These are phyloP conservation scores for Drosophila orosa DNA, from an alignment of 1,140 invertebrate genomes.

Conservation along the genomic window DNA sequence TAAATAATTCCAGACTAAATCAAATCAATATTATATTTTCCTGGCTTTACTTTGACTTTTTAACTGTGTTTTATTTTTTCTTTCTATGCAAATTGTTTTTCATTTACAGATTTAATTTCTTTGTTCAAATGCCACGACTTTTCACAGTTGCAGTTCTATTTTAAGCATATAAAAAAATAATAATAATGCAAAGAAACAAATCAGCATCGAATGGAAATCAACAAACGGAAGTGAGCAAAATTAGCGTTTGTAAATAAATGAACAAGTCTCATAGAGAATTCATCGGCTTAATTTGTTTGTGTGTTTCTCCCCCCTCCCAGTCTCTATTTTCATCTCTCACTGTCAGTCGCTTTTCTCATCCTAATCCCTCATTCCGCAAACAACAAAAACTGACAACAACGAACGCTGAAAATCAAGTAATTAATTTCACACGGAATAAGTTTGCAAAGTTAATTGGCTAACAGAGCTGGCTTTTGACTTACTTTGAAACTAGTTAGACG, in stretches of 20 bases:
- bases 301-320: slow-evolving; percentile 10
- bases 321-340: not conserved
- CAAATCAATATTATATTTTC: not conserved
- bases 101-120: not conserved
- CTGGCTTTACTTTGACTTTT: not conserved
- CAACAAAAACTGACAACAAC: slow-evolving; percentile 15
- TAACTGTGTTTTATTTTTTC: no score
- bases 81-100: not conserved
- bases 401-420: slow-evolving; percentile 68
- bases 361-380: slow-evolving; percentile 11
- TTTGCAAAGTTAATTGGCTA: slow-evolving; percentile 77
- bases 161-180: not conserved
- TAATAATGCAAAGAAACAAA: not conserved
- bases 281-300: slow-evolving; percentile 60
- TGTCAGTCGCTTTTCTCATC: not conserved
- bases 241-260: slow-evolving; percentile 54
- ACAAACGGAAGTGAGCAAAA: slow-evolving; percentile 60
- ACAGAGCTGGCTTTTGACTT: slow-evolving; percentile 64
- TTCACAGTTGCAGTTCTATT: slow-evolving; percentile 2
- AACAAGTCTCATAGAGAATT: slow-evolving; percentile 49
- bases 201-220: slow-evolving; percentile 31
- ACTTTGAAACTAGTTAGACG: slow-evolving; percentile 16
- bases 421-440: slow-evolving; percentile 79
- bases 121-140: not conserved
- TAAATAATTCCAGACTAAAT: no score